Evolutionary conservation across 2,797 vertebrate species (phyloP).

Genomic region (Buceros bicornis): DNA sequence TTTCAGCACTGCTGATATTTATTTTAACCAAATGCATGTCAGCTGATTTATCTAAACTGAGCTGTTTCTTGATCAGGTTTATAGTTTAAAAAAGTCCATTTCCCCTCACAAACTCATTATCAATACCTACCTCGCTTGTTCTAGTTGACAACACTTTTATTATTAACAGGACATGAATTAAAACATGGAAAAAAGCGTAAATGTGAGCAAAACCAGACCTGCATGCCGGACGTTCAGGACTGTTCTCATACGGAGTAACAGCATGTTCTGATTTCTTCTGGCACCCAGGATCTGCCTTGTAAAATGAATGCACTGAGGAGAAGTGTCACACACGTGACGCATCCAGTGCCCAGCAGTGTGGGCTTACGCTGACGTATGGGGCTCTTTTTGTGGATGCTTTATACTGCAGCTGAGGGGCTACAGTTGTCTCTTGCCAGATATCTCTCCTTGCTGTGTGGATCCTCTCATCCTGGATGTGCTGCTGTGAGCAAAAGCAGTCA

Average conservation of each 20-base stretch:
- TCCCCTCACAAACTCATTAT: neutral
- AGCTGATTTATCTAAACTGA: neutral
- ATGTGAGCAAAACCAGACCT: neutral
- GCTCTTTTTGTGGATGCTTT: neutral
- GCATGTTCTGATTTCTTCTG: neutral
- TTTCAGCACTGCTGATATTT: neutral
- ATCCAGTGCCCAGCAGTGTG: too few relatives aligned
- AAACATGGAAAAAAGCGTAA: neutral
- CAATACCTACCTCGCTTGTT: neutral
- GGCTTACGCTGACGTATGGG: neutral
- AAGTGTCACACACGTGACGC: neutral
- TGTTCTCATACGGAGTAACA: neutral
- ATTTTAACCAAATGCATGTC: neutral
- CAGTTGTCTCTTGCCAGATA: neutral
- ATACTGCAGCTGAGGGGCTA: neutral
- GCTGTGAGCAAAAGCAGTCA: neutral
- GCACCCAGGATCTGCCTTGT: neutral
- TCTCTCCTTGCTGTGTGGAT: neutral
- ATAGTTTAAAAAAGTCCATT: neutral
- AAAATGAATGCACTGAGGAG: neutral
- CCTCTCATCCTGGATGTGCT: neutral
- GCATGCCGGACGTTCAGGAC: neutral
- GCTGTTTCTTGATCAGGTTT: neutral
- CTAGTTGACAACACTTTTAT: neutral
- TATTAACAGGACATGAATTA: neutral